These are phyloP conservation scores for Microchrysa polita DNA, from an alignment of 2,888 invertebrate genomes.

Conservation along the genomic window DNA sequence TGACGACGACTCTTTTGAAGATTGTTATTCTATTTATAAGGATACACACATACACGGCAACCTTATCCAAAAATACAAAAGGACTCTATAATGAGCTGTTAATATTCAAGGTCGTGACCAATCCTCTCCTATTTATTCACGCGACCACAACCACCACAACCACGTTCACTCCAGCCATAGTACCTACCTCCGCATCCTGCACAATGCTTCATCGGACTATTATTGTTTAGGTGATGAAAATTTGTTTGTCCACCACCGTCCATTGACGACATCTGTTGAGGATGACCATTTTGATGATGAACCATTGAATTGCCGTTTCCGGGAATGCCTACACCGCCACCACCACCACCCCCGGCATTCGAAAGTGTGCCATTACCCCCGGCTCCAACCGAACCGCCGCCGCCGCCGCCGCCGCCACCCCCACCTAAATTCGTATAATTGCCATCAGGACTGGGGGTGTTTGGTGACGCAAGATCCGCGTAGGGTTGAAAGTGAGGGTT, in stretches of 20 bases:
- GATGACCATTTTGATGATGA: constrained; percentile 58
- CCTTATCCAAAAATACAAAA: background rate
- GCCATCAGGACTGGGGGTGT: constrained; percentile 76
- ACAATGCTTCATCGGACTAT: constrained; percentile 74
- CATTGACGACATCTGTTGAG: constrained; percentile 47
- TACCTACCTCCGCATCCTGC: constrained; percentile 84
- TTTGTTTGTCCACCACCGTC: constrained; percentile 49
- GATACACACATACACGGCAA: too few species aligned
- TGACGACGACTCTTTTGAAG: too few species aligned
- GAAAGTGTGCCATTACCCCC: constrained; percentile 30
- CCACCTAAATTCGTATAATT: constrained; percentile 68
- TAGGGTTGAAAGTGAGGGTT: constrained; percentile 88
- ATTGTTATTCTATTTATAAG: too few species aligned
- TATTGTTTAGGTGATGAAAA: constrained; percentile 56
- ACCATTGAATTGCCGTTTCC: constrained; percentile 52
- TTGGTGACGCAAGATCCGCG: constrained; percentile 78
- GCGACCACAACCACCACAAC: background rate
- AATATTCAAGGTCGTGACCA: constrained; percentile 5
- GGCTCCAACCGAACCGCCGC: too few species aligned
- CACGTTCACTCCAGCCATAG: too few species aligned
- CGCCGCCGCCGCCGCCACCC: constrained; percentile 51
- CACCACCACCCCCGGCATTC: constrained; percentile 39
- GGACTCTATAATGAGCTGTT: background rate
- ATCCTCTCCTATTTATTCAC: background rate
- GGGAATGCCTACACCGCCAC: background rate